phyloP scores from a whole-genome alignment of 37 sponge, comb jelly and placozoan genomes.

The Haliclona indistincta region DNA sequence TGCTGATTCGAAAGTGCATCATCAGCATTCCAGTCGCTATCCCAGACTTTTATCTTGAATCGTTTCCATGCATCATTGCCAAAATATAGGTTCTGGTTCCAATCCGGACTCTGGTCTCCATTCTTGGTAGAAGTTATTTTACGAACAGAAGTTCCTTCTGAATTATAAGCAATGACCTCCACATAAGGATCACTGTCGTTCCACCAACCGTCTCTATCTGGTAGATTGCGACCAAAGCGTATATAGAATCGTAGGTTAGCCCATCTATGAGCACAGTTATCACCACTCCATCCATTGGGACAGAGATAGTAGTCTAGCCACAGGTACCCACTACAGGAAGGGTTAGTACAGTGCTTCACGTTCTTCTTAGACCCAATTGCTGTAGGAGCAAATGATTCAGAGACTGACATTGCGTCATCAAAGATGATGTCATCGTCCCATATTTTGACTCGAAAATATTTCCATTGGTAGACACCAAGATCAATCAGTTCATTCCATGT shows the following conservation, averaged over 20 bases:
- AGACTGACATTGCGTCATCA: slow-evolving; percentile 1
- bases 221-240: slow-evolving; percentile 5
- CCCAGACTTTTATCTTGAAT: slow-evolving; percentile 10
- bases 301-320: neutral
- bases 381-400: neutral
- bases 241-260: slow-evolving; percentile 6
- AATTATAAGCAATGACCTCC: slow-evolving; percentile 4
- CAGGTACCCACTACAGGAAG: neutral
- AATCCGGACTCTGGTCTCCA: slow-evolving; percentile 30
- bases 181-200: slow-evolving; percentile 33
- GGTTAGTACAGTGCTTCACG: neutral
- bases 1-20: slow-evolving; percentile 13
- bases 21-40: slow-evolving; percentile 6
- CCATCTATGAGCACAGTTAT: neutral
- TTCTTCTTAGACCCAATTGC: neutral
- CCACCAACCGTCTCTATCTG: slow-evolving; percentile 13
- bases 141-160: neutral
- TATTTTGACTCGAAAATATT: slow-evolving; percentile 5
- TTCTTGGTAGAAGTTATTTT: neutral
- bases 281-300: neutral
- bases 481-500: neutral
- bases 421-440: slow-evolving; percentile 4
- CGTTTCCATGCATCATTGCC: slow-evolving; percentile 4
- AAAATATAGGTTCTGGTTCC: slow-evolving; percentile 30
- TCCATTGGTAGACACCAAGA: neutral